Evolutionary conservation across 1,140 invertebrate genomes (phyloP).

Genomic region (Psix sp.): DNA sequence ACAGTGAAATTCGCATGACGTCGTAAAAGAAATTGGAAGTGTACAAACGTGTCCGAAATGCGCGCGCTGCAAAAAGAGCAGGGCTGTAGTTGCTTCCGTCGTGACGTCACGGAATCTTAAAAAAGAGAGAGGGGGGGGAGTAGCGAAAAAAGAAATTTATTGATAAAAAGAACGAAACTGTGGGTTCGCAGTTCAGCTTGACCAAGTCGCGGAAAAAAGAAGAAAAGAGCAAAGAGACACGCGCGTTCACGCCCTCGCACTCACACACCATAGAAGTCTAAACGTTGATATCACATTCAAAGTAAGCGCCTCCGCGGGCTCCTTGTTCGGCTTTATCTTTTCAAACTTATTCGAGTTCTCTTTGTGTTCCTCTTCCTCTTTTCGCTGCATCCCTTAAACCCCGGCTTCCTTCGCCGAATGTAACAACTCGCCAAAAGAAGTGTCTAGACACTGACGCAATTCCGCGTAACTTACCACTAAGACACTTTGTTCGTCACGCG

Average conservation of each 20-base stretch:
- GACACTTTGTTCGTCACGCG: slow-evolving; percentile 96
- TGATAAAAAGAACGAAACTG: slow-evolving; percentile 15
- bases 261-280: slow-evolving; percentile 63
- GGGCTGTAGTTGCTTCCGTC: slow-evolving; percentile 21
- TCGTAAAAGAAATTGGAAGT: slow-evolving; percentile 12
- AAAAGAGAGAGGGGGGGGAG: too few species aligned
- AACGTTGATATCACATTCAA: slow-evolving; percentile 76
- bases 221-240: slow-evolving; percentile 61
- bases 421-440: slow-evolving; percentile 91
- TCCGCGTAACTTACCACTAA: slow-evolving; percentile 96
- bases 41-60: slow-evolving; percentile 31
- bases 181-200: slow-evolving; percentile 39
- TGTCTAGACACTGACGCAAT: slow-evolving; percentile 95
- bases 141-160: slow-evolving; percentile 20
- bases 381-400: slow-evolving; percentile 46
- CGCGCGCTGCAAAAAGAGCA: slow-evolving; percentile 14
- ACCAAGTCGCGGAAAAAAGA: slow-evolving; percentile 57
- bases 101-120: slow-evolving; percentile 7
- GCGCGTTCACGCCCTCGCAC: slow-evolving; percentile 48
- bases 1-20: slow-evolving; percentile 14
- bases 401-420: slow-evolving; percentile 77
- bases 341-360: slow-evolving; percentile 55
- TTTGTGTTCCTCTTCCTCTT: slow-evolving; percentile 46
- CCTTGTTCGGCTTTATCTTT: slow-evolving; percentile 50
- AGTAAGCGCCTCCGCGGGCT: slow-evolving; percentile 61